Conservation (phyloP, 1,140 invertebrate species). For the Drosophila pallidifrons region DNA sequence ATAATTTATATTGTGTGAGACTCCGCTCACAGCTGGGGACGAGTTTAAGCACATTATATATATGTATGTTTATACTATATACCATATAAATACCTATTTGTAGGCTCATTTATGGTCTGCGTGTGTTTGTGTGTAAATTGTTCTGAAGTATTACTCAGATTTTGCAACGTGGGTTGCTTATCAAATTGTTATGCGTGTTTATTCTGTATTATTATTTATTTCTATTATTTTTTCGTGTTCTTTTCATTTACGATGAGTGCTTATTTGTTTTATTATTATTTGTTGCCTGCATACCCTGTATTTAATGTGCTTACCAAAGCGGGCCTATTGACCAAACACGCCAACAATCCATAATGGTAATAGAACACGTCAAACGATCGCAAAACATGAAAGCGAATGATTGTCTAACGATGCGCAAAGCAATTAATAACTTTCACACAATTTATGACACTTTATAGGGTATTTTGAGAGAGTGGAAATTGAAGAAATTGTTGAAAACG, state of each 20-base stretch:
- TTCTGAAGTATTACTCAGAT: constrained; percentile 37
- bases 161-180: constrained; percentile 46
- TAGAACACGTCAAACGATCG: too few relatives aligned
- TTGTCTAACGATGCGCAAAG: too few relatives aligned
- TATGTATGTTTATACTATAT: neutral
- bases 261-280: constrained; percentile 31
- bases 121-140: constrained; percentile 6
- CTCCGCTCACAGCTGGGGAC: constrained; percentile 29
- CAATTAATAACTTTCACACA: too few relatives aligned
- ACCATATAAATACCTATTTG: constrained; percentile 17
- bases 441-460: too few relatives aligned
- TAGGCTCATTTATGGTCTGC: constrained; percentile 13
- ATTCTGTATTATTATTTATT: constrained; percentile 29
- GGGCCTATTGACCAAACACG: too few relatives aligned
- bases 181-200: constrained; percentile 42
- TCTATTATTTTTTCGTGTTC: neutral
- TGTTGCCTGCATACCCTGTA: constrained; percentile 8
- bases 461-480: too few relatives aligned
- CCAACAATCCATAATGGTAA: too few relatives aligned
- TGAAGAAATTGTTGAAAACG: too few relatives aligned
- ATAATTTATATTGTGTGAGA: constrained; percentile 22
- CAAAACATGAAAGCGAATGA: too few relatives aligned
- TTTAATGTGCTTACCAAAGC: neutral
- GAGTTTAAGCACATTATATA: constrained; percentile 8
- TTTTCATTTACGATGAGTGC: constrained; percentile 33